Percentiles rank a stretch among this genome's conserved stretches.
Conservation (phyloP, 2,888 invertebrate genomes). For the Pristionchus mayeri region DNA sequence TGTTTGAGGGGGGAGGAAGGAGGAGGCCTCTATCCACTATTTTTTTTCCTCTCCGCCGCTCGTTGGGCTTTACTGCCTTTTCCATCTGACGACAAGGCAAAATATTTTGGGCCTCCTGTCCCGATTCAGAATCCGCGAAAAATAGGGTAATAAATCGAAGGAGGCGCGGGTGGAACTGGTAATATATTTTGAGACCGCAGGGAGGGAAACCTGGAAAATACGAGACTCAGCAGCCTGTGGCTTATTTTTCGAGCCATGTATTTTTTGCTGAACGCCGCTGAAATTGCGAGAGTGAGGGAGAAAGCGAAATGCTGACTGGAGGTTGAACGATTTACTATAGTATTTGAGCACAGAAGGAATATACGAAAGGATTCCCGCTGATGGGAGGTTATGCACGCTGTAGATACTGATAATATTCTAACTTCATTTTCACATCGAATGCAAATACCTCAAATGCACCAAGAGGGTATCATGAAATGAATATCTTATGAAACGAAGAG, state of each 20-base stretch:
- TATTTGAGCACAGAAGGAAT: no score
- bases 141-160: constrained; percentile 14
- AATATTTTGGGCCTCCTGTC: background rate
- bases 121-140: no score
- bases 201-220: constrained; percentile 13
- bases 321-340: background rate
- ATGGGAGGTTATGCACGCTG: no score
- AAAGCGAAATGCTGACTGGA: background rate
- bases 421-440: no score
- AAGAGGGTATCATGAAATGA: no score
- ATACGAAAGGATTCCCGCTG: no score
- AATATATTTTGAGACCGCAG: background rate
- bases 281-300: constrained; percentile 10
- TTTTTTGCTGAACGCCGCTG: background rate
- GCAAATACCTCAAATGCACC: no score
- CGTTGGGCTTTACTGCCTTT: constrained; percentile 1
- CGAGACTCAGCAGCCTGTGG: background rate
- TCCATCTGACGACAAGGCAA: background rate
- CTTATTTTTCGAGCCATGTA: background rate
- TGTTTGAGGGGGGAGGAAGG: background rate
- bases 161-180: no score
- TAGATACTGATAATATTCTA: no score
- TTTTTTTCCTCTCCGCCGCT: background rate
- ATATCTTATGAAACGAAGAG: background rate
- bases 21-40: background rate